Percentiles rank a stretch among this genome's conserved stretches.
phyloP scores from a whole-genome alignment of 2,888 invertebrate species.

The Cataglyphis rosenhaueri region DNA sequence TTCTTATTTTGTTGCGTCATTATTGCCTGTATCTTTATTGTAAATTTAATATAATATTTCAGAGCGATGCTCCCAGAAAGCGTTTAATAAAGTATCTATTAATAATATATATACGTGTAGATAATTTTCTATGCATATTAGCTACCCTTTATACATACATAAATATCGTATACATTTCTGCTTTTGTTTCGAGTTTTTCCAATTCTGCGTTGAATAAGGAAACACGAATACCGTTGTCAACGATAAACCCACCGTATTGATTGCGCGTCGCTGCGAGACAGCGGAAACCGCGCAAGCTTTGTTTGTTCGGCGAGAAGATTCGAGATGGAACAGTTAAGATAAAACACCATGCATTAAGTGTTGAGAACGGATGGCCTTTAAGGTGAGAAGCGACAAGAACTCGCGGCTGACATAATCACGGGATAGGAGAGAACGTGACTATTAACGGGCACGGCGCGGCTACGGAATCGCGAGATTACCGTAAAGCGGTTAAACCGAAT shows the following conservation, averaged over 20 bases:
- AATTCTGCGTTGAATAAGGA: not conserved
- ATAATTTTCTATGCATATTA: not conserved
- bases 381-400: constrained; percentile 64
- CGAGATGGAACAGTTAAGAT: constrained; percentile 24
- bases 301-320: constrained; percentile 10
- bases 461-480: constrained; percentile 30
- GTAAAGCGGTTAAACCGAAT: constrained; percentile 49
- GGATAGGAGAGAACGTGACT: constrained; percentile 47
- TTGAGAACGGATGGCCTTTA: constrained; percentile 61
- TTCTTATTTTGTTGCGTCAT: not conserved
- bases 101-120: not conserved
- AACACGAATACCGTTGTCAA: not conserved
- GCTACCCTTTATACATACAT: not conserved
- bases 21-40: not conserved
- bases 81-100: not conserved
- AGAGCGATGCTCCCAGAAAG: not conserved
- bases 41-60: not conserved
- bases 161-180: not conserved
- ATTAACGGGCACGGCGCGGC: constrained; percentile 18
- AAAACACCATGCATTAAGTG: constrained; percentile 63
- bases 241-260: constrained; percentile 8
- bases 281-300: constrained; percentile 15
- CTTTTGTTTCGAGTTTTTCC: not conserved
- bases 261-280: constrained; percentile 21
- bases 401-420: constrained; percentile 68